Percentiles rank a stretch among this genome's conserved stretches.
Evolutionary conservation across 2,797 vertebrate genomes (phyloP).

Genomic region (Crax fasciolata): DNA sequence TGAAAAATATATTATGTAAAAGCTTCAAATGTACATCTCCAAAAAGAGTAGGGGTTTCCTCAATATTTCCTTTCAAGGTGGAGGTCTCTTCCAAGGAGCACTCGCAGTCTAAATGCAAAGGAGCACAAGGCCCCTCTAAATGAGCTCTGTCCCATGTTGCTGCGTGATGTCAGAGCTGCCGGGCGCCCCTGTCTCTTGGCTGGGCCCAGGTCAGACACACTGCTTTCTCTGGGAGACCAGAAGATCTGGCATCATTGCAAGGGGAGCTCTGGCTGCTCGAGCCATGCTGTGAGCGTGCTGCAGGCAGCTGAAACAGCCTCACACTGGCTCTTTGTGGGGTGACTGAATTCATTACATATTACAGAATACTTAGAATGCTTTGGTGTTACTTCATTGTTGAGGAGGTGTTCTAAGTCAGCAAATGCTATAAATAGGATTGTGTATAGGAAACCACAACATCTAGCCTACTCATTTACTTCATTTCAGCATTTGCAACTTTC

Average conservation of each 20-base stretch:
- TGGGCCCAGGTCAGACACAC: not conserved
- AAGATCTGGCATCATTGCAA: not conserved
- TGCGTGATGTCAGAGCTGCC: not conserved
- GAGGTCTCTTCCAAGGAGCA: not conserved
- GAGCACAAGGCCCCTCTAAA: not conserved
- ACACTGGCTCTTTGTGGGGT: accelerated
- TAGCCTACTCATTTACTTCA: slow-evolving; percentile 6
- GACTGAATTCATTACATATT: not conserved
- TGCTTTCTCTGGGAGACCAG: not conserved
- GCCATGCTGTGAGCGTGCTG: accelerated
- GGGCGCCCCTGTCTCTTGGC: not conserved
- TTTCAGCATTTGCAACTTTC: not conserved
- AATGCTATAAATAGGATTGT: not conserved
- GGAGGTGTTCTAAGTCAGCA: slow-evolving; percentile 2
- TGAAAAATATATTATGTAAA: not conserved
- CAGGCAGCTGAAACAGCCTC: not conserved
- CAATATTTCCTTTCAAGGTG: not conserved
- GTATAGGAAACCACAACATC: not conserved
- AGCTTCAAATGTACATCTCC: not conserved
- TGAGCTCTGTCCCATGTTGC: not conserved
- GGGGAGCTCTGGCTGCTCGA: not conserved
- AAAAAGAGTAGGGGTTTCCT: not conserved
- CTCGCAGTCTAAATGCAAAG: not conserved
- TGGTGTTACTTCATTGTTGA: not conserved
- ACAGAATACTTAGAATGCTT: not conserved